A percentile compares a stretch with the other conserved stretches of the same genome.
Conservation (phyloP, 1,140 invertebrate genomes). For the Apolygus lucorum region DNA sequence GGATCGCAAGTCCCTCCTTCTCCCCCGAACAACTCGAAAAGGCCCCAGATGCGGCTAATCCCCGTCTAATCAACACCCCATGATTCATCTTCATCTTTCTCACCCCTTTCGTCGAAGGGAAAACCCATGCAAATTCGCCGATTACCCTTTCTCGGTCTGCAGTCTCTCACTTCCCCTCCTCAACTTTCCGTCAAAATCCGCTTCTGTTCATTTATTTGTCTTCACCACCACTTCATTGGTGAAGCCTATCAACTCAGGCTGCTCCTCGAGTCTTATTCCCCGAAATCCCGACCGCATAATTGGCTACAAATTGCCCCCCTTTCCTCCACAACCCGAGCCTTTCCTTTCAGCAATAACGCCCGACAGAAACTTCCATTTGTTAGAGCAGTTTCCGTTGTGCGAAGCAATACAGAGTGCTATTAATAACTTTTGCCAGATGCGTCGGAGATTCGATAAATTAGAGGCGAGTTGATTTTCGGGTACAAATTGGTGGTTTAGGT, state of each 20-base stretch:
- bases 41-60: slow-evolving; percentile 23
- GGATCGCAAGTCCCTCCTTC: too few species aligned
- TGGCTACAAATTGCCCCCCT: slow-evolving; percentile 10
- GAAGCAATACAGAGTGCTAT: slow-evolving; percentile 2
- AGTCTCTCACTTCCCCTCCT: neutral
- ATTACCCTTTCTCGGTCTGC: slow-evolving; percentile 21
- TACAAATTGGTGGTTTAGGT: slow-evolving; percentile 7
- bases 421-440: slow-evolving; percentile 12
- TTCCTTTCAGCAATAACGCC: neutral
- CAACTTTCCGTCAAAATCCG: neutral
- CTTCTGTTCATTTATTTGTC: slow-evolving; percentile 25
- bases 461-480: neutral
- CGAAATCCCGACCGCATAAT: neutral
- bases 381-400: neutral
- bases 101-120: neutral
- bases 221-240: slow-evolving; percentile 3
- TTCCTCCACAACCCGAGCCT: neutral
- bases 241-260: slow-evolving; percentile 6
- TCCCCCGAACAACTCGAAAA: too few species aligned
- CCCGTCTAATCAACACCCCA: slow-evolving; percentile 26
- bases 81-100: slow-evolving; percentile 26
- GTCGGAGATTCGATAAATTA: slow-evolving; percentile 8
- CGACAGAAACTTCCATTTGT: slow-evolving; percentile 11
- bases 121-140: slow-evolving; percentile 25
- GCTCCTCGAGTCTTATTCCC: slow-evolving; percentile 1